Evolutionary conservation across 2,888 invertebrate species (phyloP), one percentile per base, ranked within the genome.

Genomic region (Acrobasis suavella): DNA sequence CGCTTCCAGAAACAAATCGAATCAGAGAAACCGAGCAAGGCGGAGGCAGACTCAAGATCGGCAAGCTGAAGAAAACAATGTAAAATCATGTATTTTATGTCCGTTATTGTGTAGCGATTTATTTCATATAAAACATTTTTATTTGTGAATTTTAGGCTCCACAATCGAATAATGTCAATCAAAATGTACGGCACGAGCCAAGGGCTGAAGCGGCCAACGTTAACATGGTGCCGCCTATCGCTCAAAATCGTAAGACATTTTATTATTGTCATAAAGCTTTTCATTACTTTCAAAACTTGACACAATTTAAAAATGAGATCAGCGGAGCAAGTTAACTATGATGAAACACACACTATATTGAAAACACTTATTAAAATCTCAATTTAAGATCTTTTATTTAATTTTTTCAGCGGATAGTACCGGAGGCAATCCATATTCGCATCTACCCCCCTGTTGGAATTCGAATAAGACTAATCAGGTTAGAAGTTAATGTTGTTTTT

Each of bases 391-490:
- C 59, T 32, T 58, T n/a, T 60, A 60, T 63, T 59, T n/a, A 58
- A 60, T n/a, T 62, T 68, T 78, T 79, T 56, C 72, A 85, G 89
- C 73, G 58, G 91, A 90, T 22, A 82, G 76, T 62, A 73, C 82
- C 6, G 76, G 72, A 1, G 86, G 78, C 67, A 80, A 85, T 73
- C 83, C 86, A 2, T 91, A 86, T 65, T 77, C 86, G 0, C 86
- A 87, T 63, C 62, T 82, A 39, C 90, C 87, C 6, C 88, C 87
- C 9, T 84, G 85, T 60, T 91, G 91, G 91, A 89, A 83, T 66
- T 82, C 77, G 9, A 80, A 69, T 39, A 91, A 91, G 76, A 84
- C 89, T 12, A 91, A 91, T 74, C 91, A 91, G 86, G 91, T 91
- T 9, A 58, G 22, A 15, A 12, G n/a, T 17, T 56, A 10, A 32